Conservation (phyloP, 2,888 invertebrate genomes). For the Endotricha flammealis region DNA sequence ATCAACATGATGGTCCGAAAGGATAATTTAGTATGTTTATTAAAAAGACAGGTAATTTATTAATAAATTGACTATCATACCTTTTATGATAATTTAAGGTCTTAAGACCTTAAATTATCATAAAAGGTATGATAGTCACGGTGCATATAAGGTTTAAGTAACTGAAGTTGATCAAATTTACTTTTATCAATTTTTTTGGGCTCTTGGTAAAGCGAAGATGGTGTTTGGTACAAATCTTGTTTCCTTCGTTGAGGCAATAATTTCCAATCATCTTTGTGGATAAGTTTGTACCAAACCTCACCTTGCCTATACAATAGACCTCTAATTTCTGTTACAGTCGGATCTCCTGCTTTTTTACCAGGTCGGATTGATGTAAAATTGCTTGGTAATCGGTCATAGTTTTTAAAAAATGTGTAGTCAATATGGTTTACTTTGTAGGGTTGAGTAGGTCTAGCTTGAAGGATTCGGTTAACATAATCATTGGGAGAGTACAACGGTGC, state of each 20-base stretch:
- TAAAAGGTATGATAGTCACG: slow-evolving; percentile 6
- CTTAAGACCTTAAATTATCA: slow-evolving; percentile 20
- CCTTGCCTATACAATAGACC: not conserved
- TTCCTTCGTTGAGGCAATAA: not conserved
- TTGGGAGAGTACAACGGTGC: slow-evolving; percentile 11
- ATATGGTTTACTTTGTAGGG: slow-evolving; percentile 5
- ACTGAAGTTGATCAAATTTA: slow-evolving; percentile 4
- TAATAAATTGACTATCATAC: no score
- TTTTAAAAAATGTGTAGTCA: slow-evolving; percentile 8
- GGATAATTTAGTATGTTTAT: no score
- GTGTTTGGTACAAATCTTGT: no score
- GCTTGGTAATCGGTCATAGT: not conserved
- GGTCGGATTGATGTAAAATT: slow-evolving; percentile 9
- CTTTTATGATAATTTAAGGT: no score
- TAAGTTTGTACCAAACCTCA: not conserved
- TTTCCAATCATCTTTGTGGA: not conserved
- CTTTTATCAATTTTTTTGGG: slow-evolving; percentile 7
- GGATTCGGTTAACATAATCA: slow-evolving; percentile 11
- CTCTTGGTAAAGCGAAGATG: not conserved
- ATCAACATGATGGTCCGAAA: no score
- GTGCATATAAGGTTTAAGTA: slow-evolving; percentile 8
- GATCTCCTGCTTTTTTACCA: slow-evolving; percentile 16
- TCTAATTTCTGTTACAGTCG: slow-evolving; percentile 15
- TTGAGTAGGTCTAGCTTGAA: slow-evolving; percentile 11
- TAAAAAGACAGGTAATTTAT: no score